These are phyloP conservation scores for Erebia epiphron DNA, from an alignment of 2,888 invertebrate genomes.

Conservation along the genomic window DNA sequence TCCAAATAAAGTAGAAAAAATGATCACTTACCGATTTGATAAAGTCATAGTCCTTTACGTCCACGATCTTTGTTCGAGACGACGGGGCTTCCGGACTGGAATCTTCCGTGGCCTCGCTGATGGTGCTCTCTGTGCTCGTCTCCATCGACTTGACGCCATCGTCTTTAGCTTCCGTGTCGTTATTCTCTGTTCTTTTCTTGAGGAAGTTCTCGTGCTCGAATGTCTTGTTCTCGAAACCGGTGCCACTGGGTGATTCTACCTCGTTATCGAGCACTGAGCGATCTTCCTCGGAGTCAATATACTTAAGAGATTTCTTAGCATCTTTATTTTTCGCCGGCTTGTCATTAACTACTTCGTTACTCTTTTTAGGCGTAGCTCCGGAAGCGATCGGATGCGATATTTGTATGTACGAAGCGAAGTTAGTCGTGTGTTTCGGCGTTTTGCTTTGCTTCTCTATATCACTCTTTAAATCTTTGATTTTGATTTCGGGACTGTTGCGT, in stretches of 20 bases:
- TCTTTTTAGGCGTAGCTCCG: slow-evolving; percentile 61
- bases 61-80: slow-evolving; percentile 63
- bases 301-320: slow-evolving; percentile 60
- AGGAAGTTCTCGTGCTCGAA: slow-evolving; percentile 77
- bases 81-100: slow-evolving; percentile 70
- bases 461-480: slow-evolving; percentile 61
- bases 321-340: slow-evolving; percentile 56
- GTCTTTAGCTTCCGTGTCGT: slow-evolving; percentile 58
- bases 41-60: slow-evolving; percentile 67
- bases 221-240: slow-evolving; percentile 77
- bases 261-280: slow-evolving; percentile 67
- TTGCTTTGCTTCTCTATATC: slow-evolving; percentile 76
- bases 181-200: slow-evolving; percentile 71
- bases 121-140: slow-evolving; percentile 73
- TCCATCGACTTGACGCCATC: slow-evolving; percentile 73
- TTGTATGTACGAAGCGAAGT: slow-evolving; percentile 85
- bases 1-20: slow-evolving; percentile 17
- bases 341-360: slow-evolving; percentile 51
- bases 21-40: slow-evolving; percentile 68
- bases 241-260: slow-evolving; percentile 74
- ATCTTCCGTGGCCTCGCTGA: slow-evolving; percentile 71
- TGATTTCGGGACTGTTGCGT: slow-evolving; percentile 52
- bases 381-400: slow-evolving; percentile 77
- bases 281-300: slow-evolving; percentile 71
- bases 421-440: slow-evolving; percentile 80